A percentile compares a stretch with the other conserved stretches of the same genome.
Conservation (phyloP, 1,140 invertebrate species). For the Drosophila pectinifera region DNA sequence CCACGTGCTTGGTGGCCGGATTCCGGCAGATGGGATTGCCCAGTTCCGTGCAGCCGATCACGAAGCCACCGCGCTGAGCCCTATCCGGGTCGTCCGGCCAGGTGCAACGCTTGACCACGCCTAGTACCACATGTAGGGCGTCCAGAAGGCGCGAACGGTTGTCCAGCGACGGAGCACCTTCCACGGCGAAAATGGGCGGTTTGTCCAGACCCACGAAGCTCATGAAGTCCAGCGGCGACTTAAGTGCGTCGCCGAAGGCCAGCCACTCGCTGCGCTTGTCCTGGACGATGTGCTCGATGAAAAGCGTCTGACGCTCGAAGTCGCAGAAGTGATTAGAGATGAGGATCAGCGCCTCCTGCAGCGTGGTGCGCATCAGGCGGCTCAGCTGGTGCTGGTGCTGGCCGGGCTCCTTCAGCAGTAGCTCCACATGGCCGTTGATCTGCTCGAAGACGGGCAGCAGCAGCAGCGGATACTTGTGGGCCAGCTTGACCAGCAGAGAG, state of each 20-base stretch:
- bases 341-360: conserved; percentile 91
- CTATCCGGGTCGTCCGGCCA: conserved; percentile 93
- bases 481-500: conserved; percentile 95
- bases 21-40: conserved; percentile 93
- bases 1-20: conserved; percentile 92
- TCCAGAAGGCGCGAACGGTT: conserved; percentile 87
- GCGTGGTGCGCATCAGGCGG: conserved; percentile 92
- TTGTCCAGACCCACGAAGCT: conserved; percentile 91
- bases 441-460: conserved; percentile 94
- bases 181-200: conserved; percentile 86
- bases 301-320: conserved; percentile 92
- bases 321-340: conserved; percentile 96
- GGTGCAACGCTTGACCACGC: conserved; percentile 93
- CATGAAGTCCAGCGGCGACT: conserved; percentile 89
- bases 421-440: conserved; percentile 90
- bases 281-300: conserved; percentile 91
- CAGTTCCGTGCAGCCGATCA: conserved; percentile 90
- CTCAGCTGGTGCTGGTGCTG: conserved; percentile 88
- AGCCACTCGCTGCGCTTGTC: conserved; percentile 88
- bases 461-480: conserved; percentile 93
- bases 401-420: conserved; percentile 87
- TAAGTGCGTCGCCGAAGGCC: conserved; percentile 87
- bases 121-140: conserved; percentile 91
- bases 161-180: conserved; percentile 81
- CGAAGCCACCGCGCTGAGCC: conserved; percentile 92